Base-by-base conservation (phyloP, 1,140 invertebrate genomes). In the Anthonomus grandis region DNA sequence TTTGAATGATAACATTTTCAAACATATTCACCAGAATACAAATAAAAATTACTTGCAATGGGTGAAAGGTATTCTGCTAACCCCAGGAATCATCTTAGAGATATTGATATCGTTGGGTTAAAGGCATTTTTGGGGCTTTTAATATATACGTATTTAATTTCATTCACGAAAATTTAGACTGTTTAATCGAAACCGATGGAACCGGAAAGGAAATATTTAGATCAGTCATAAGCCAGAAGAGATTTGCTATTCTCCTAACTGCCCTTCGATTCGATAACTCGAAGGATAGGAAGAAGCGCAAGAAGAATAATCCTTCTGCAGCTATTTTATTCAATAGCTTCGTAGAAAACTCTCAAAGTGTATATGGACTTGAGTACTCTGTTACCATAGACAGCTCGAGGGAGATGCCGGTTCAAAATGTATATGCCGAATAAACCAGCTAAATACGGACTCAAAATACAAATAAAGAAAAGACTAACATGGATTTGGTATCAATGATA, bases 121-220 rank as follows among this genome's bases (percentile, higher is more conserved):
- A 49, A 37, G 4, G 51, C 51, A 21, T 37, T 57, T n/a, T 34
- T 57, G 48, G 45, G 54, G 21, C 36, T 57, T 17, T 18, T 57
- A 8, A 23, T 31, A 15, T 57, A 15, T 9, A 36, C 27, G 21
- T 57, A 15, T 57, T 48, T 22, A 47, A 49, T n/a, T 47, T 36
- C 4, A 25, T 19, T 4, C 8, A 41, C 25, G 44, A 37, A 24
- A 25, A 25, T 45, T 4, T 49, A 54, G 51, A 3, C 22, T 17
- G 2, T 15, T 15, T 44, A 2, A 31, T 54, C 31, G 44, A 44
- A 10, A 48, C 42, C 21, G 54, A 57, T 48, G 54, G 54, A 13
- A 48, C 54, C 5, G 54, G 54, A 36, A 37, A 21, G 25, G 45
- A 57, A 10, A 57, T 48, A 38, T 57, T 57, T 22, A 37, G 54